phyloP scores from a whole-genome alignment of 2,888 invertebrate species.

The Tortrix viridana region DNA sequence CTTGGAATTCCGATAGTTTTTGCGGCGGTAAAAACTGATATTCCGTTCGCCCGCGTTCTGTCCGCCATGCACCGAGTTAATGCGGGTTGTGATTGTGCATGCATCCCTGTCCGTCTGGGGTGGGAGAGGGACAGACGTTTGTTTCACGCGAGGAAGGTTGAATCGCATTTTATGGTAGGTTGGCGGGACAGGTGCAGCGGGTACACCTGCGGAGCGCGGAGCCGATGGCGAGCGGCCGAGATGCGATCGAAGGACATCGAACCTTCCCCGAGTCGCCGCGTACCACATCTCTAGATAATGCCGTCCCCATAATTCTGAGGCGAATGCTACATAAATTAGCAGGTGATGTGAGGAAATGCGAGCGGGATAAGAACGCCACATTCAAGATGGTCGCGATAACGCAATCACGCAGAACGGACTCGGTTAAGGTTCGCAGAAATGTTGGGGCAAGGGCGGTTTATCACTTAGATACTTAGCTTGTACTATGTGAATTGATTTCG shows the following conservation, averaged over 20 bases:
- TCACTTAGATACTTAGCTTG: slow-evolving; percentile 28
- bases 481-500: slow-evolving; percentile 24
- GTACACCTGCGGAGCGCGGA: slow-evolving; percentile 72
- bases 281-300: slow-evolving; percentile 56
- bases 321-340: slow-evolving; percentile 74
- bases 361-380: slow-evolving; percentile 54
- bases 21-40: slow-evolving; percentile 81
- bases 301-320: slow-evolving; percentile 68
- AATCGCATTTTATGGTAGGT: slow-evolving; percentile 83
- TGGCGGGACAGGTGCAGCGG: slow-evolving; percentile 79
- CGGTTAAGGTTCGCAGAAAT: slow-evolving; percentile 44
- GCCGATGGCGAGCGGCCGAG: slow-evolving; percentile 64
- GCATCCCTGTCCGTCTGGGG: slow-evolving; percentile 59
- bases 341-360: slow-evolving; percentile 66
- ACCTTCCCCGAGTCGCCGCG: slow-evolving; percentile 53
- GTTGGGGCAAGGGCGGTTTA: slow-evolving; percentile 41
- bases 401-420: slow-evolving; percentile 45
- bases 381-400: slow-evolving; percentile 61
- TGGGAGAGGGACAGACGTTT: slow-evolving; percentile 67
- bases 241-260: slow-evolving; percentile 79
- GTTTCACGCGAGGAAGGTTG: slow-evolving; percentile 75
- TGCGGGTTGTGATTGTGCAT: slow-evolving; percentile 78
- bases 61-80: slow-evolving; percentile 79
- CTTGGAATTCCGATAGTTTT: slow-evolving; percentile 82
- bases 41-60: slow-evolving; percentile 77